These are phyloP conservation scores for Drosophila limbata DNA, from an alignment of 2,888 invertebrate genomes.

Conservation along the genomic window DNA sequence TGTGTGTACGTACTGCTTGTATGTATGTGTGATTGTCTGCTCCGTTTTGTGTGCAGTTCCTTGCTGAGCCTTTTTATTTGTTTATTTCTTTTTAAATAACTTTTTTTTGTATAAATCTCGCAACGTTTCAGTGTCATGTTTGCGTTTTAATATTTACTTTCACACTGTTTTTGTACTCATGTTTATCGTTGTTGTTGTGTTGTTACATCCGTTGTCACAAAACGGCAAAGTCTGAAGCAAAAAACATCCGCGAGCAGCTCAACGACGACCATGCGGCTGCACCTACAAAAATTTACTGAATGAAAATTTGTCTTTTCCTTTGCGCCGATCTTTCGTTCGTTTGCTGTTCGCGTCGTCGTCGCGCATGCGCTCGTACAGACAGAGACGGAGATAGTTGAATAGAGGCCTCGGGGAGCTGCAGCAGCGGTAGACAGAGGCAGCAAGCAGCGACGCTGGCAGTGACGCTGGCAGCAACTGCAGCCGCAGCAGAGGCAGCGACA, in stretches of 20 bases:
- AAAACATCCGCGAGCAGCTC: conserved; percentile 45
- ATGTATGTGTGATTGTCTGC: conserved; percentile 26
- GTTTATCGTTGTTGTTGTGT: conserved; percentile 17
- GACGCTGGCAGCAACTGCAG: conserved; percentile 15
- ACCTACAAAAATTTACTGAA: conserved; percentile 82
- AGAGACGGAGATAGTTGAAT: conserved; percentile 28
- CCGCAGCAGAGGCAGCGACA: conserved; percentile 17
- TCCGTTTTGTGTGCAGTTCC: conserved; percentile 43
- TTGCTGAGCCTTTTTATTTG: conserved; percentile 40
- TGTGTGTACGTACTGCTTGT: conserved; percentile 14
- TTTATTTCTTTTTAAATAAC: conserved; percentile 16
- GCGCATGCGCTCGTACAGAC: conserved; percentile 45
- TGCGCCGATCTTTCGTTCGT: conserved; percentile 76
- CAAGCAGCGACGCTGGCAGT: conserved; percentile 26
- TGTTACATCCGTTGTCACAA: conserved; percentile 52
- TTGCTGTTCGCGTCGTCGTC: conserved; percentile 35
- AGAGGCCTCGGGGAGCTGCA: conserved; percentile 9
- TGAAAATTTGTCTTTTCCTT: conserved; percentile 83
- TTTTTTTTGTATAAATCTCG: conserved; percentile 25
- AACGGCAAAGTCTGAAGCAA: conserved; percentile 22
- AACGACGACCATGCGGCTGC: conserved; percentile 72
- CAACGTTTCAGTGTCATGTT: conserved; percentile 34
- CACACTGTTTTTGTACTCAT: conserved; percentile 46
- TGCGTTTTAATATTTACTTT: conserved; percentile 60
- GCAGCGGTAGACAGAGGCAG: conserved; percentile 27